These are phyloP conservation scores for Himalopsyche japonica DNA, from an alignment of 2,888 invertebrate species.

Conservation along the genomic window DNA sequence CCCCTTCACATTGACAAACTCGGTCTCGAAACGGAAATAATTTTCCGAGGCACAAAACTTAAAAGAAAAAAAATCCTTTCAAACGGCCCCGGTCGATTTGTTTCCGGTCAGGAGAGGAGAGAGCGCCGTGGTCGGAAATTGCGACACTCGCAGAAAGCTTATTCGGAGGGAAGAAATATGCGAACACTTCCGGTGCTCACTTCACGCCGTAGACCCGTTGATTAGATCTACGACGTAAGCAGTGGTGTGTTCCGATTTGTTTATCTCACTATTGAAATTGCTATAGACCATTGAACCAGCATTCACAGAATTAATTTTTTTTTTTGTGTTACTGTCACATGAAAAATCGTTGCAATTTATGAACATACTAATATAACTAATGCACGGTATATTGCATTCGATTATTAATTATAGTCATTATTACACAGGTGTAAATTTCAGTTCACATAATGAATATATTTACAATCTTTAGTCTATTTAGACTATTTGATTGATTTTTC, in stretches of 20 bases:
- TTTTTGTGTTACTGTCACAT: no score
- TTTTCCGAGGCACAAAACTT: not conserved
- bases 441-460: no score
- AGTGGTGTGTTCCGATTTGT: not conserved
- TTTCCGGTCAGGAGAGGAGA: not conserved
- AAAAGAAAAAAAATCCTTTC: not conserved
- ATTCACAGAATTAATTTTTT: no score
- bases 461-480: no score
- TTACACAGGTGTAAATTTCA: no score
- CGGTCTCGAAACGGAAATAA: not conserved
- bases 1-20: not conserved
- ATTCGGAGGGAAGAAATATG: not conserved
- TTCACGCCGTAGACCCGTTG: not conserved
- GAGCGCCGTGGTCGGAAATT: not conserved
- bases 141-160: not conserved
- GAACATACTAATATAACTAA: no score
- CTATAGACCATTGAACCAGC: no score
- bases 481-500: no score
- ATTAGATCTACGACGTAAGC: not conserved
- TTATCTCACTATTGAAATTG: not conserved
- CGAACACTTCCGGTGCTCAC: not conserved
- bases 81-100: not conserved
- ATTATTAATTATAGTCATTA: no score
- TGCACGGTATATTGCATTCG: no score
- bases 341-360: no score